Evolutionary conservation across 2,113 vertebrate genomes (phyloP).

Genomic region (Hippocampus abdominalis): DNA sequence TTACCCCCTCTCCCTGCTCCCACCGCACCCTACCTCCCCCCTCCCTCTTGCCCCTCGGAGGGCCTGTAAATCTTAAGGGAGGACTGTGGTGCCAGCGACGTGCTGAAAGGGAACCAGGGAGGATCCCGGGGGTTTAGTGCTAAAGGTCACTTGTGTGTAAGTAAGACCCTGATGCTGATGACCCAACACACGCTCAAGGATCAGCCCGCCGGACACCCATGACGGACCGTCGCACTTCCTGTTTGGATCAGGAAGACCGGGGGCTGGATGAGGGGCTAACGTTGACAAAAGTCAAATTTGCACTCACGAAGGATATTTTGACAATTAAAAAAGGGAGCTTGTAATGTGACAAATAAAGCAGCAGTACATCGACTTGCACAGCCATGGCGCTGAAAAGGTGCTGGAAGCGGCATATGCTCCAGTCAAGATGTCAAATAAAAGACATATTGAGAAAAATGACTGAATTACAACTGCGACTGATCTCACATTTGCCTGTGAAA

Average conservation of each 20-base stretch:
- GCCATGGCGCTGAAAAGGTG: constrained; percentile 44
- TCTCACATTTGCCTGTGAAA: constrained; percentile 75
- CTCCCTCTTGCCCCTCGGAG: constrained; percentile 29
- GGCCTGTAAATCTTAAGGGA: constrained; percentile 74
- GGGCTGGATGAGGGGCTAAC: constrained; percentile 28
- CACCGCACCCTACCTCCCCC: constrained; percentile 21
- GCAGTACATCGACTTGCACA: constrained; percentile 38
- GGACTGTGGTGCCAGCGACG: constrained; percentile 66
- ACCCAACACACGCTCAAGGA: constrained; percentile 48
- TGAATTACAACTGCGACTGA: constrained; percentile 74
- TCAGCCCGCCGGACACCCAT: constrained; percentile 22
- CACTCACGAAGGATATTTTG: constrained; percentile 52
- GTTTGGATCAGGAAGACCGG: constrained; percentile 35
- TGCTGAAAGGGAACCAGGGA: constrained; percentile 72
- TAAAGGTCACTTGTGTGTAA: constrained; percentile 67
- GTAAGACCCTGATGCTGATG: constrained; percentile 49
- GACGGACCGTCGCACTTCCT: constrained; percentile 21
- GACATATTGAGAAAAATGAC: constrained; percentile 76
- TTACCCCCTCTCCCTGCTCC: constrained; percentile 3
- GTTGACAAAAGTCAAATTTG: constrained; percentile 48
- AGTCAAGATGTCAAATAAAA: constrained; percentile 68
- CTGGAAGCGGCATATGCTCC: constrained; percentile 64
- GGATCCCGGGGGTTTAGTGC: constrained; percentile 63
- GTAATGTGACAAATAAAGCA: constrained; percentile 65
- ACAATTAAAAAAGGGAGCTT: constrained; percentile 20